Percentiles rank a stretch among this genome's conserved stretches.
Conservation (phyloP, 2,113 vertebrate species). For the Herpailurus yagouaroundi region DNA sequence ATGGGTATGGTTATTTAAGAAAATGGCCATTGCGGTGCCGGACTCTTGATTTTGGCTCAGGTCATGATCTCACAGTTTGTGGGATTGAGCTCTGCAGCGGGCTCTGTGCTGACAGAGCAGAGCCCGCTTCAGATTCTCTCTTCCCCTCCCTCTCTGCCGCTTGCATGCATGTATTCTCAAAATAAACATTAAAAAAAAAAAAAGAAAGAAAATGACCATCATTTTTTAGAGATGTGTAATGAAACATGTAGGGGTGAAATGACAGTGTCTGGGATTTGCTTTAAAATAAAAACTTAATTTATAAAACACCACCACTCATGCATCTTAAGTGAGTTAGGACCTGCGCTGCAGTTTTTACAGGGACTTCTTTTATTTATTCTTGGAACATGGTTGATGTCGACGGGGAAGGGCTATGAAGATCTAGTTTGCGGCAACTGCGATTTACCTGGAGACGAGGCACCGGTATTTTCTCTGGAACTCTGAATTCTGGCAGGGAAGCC, state of each 20-base stretch:
- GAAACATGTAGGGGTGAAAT: constrained; percentile 13
- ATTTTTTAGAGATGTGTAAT: not conserved
- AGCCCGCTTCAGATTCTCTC: no score
- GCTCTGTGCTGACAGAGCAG: no score
- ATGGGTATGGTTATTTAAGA: not conserved
- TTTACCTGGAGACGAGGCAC: not conserved
- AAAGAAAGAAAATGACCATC: not conserved
- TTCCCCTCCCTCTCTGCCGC: no score
- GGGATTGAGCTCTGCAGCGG: no score
- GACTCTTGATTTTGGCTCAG: no score
- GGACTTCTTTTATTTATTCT: not conserved
- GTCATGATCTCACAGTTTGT: no score
- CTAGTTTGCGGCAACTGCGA: not conserved
- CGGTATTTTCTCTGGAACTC: not conserved
- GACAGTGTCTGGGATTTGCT: constrained; percentile 14
- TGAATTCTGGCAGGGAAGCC: not conserved
- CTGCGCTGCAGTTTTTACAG: not conserved
- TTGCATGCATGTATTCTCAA: no score
- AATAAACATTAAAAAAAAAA: no score
- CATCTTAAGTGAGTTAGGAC: not conserved
- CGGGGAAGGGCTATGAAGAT: not conserved
- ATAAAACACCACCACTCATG: not conserved
- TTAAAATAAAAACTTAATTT: constrained; percentile 23
- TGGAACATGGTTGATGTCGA: not conserved
- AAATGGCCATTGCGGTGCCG: not conserved